A percentile compares a stretch with the other conserved stretches of the same genome.
Conservation (phyloP, 2,888 invertebrate species). For the Drosophila tripunctata region DNA sequence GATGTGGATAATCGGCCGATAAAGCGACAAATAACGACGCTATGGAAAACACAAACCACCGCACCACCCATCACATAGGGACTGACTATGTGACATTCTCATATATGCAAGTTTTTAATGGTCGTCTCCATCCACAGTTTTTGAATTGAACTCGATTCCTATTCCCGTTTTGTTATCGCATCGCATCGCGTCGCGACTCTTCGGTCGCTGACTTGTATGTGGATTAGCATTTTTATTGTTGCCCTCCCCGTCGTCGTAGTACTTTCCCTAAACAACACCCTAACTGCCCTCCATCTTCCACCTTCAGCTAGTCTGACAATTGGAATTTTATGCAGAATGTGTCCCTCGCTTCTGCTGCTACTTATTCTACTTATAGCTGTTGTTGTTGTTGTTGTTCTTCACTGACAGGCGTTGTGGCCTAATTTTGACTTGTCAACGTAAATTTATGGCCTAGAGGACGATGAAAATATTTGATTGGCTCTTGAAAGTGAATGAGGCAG, state of each 20-base stretch:
- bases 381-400: slow-evolving; percentile 6
- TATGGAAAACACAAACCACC: slow-evolving; percentile 14
- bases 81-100: slow-evolving; percentile 23
- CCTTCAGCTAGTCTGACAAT: slow-evolving; percentile 4
- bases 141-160: slow-evolving; percentile 29
- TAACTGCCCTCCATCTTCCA: background rate
- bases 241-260: background rate
- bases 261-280: background rate
- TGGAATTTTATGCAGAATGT: slow-evolving; percentile 49
- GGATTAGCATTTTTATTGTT: slow-evolving; percentile 65
- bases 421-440: slow-evolving; percentile 65
- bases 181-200: slow-evolving; percentile 1
- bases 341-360: background rate
- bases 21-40: slow-evolving; percentile 65
- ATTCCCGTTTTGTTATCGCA: slow-evolving; percentile 41
- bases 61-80: slow-evolving; percentile 10
- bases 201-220: slow-evolving; percentile 49
- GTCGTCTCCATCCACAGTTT: slow-evolving; percentile 18
- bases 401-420: slow-evolving; percentile 38
- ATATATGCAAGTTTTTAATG: slow-evolving; percentile 50
- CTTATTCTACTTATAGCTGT: background rate
- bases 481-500: slow-evolving; percentile 27
- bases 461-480: slow-evolving; percentile 68
- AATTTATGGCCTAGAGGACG: slow-evolving; percentile 67
- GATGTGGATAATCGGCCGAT: slow-evolving; percentile 68